Conservation (phyloP, 2,888 invertebrate species). For the Apoda limacodes region DNA sequence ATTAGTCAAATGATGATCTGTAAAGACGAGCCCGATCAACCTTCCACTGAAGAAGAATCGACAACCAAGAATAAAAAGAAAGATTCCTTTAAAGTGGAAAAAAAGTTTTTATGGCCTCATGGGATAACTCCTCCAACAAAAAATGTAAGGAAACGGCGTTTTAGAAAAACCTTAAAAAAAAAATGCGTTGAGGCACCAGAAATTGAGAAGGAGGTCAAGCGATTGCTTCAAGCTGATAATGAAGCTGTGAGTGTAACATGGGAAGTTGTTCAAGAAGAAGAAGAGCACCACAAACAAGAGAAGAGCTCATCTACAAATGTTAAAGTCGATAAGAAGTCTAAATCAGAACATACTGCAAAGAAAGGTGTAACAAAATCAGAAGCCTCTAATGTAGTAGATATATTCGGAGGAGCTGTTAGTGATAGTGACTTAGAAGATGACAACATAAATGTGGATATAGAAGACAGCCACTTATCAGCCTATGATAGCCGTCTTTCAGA, state of each 20-base stretch:
- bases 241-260: slow-evolving; percentile 91
- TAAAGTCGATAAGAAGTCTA: slow-evolving; percentile 45
- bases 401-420: slow-evolving; percentile 93
- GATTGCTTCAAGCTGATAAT: slow-evolving; percentile 90
- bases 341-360: slow-evolving; percentile 28
- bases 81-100: slow-evolving; percentile 84
- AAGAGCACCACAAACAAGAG: slow-evolving; percentile 68
- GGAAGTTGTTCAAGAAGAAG: slow-evolving; percentile 91
- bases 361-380: slow-evolving; percentile 19
- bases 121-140: slow-evolving; percentile 97
- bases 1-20: slow-evolving; percentile 93
- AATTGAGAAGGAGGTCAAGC: slow-evolving; percentile 97
- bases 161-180: slow-evolving; percentile 95
- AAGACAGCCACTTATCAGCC: slow-evolving; percentile 81
- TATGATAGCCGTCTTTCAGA: slow-evolving; percentile 82
- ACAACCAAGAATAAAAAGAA: slow-evolving; percentile 85
- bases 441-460: slow-evolving; percentile 81
- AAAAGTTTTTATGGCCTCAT: slow-evolving; percentile 94
- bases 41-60: slow-evolving; percentile 81
- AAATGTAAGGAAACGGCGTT: slow-evolving; percentile 92
- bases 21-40: slow-evolving; percentile 87
- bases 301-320: slow-evolving; percentile 19
- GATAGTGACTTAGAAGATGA: slow-evolving; percentile 88
- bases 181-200: slow-evolving; percentile 98
- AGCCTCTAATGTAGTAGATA: slow-evolving; percentile 71